Evolutionary conservation across 1,140 invertebrate species (phyloP), one percentile per base, ranked within the genome.

Genomic region (Drosophila novamexicana): DNA sequence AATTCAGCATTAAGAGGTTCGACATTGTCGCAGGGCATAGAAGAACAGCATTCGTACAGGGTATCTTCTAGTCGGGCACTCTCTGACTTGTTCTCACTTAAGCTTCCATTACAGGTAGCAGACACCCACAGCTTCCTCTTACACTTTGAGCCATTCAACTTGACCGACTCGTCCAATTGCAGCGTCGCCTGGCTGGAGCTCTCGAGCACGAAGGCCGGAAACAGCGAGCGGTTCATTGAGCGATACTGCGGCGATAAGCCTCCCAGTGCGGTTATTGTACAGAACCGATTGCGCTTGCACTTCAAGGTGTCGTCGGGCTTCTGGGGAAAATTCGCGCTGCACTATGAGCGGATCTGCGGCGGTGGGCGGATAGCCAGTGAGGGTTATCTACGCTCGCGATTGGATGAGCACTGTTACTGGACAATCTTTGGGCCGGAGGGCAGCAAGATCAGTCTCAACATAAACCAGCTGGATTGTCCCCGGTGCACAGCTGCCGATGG

Each of bases 331-430:
- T 91, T 91, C 22, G 40, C 59, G 22, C 45, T 91, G 14, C 49
- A 66, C 8, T 90, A 65, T 40, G 14, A 65, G 34, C 64, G 66
- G 10, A 37, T 42, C n/a, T 91, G 89, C 34, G 90, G 90, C 8
- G 85, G 82, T 0, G 12, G 40, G 2, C 22, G 84, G 12, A 10
- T 14, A 7, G 32, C 42, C 0, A 52, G 49, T 2, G 71, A 72
- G 36, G 90, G 90, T 8, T 89, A 76, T 40, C 6, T 91, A 2
- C 71, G 63, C 3, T 73, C 90, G 0, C 59, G 61, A 0, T 39
- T 77, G n/a, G 77, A 85, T 47, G 71, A 90, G 49, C 12, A 54
- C 7, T 91, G 90, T 18, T 39, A n/a, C 7, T 91, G 90, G 90
- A 8, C 22, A 1, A 39, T 91, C 1, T 14, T 42, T 1, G 52